Conservation (phyloP, 1,140 invertebrate genomes). For the Pectinophora gossypiella region DNA sequence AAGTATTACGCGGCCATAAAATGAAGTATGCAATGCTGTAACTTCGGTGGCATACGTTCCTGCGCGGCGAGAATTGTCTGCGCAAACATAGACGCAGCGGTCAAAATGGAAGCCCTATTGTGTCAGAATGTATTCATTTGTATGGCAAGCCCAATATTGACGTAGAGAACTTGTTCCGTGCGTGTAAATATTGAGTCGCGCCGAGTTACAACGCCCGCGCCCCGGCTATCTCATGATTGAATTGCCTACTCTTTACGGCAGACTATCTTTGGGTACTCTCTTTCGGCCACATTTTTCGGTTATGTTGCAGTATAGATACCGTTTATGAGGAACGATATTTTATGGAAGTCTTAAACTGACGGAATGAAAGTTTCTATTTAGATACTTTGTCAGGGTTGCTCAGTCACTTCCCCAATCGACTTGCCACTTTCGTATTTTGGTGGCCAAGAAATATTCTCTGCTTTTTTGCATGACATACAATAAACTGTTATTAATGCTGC, state of each 20-base stretch:
- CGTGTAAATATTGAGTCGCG: slow-evolving; percentile 45
- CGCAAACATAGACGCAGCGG: slow-evolving; percentile 53
- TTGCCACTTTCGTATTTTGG: too few relatives aligned
- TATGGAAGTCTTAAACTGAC: too few relatives aligned
- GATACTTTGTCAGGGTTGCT: too few relatives aligned
- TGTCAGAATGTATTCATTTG: slow-evolving; percentile 72
- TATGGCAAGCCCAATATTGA: slow-evolving; percentile 67
- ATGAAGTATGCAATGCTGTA: background rate
- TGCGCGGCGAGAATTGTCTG: slow-evolving; percentile 56
- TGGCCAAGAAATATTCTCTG: too few relatives aligned
- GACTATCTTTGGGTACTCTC: too few relatives aligned
- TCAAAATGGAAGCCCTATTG: slow-evolving; percentile 69
- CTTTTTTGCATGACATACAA: too few relatives aligned
- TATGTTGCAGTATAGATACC: too few relatives aligned
- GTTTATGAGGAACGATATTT: too few relatives aligned
- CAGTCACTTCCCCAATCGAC: too few relatives aligned
- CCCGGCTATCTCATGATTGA: slow-evolving; percentile 33
- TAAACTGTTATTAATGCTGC: too few relatives aligned
- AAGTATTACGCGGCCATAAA: background rate
- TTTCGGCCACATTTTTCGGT: too few relatives aligned
- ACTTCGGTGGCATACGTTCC: slow-evolving; percentile 45
- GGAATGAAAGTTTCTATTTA: too few relatives aligned
- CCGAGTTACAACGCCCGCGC: slow-evolving; percentile 16
- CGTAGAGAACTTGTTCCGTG: slow-evolving; percentile 57
- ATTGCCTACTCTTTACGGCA: slow-evolving; percentile 6